A percentile compares a stretch with the other conserved stretches of the same genome.
Conservation (phyloP, 2,888 invertebrate species). For the Erebia epiphron region DNA sequence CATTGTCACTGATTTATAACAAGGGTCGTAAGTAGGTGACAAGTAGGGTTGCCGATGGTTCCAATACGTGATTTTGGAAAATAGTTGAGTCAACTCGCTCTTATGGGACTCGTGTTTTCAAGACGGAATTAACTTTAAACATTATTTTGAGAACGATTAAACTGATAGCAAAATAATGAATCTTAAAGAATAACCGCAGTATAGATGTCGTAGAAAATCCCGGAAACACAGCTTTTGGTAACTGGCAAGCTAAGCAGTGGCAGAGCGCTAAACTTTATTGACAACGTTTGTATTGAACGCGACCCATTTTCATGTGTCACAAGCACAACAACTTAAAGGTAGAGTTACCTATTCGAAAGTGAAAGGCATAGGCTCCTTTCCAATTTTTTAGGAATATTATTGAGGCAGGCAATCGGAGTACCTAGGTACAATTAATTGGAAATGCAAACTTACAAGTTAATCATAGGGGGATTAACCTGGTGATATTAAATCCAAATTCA, state of each 20-base stretch:
- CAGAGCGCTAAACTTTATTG: conserved; percentile 8
- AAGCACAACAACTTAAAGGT: conserved; percentile 8
- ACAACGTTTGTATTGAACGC: not conserved
- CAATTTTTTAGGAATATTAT: not conserved
- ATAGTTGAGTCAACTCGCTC: not conserved
- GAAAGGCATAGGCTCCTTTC: conserved; percentile 1
- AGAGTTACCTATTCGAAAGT: not conserved
- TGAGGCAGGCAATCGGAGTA: not conserved
- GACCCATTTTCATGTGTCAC: conserved; percentile 7
- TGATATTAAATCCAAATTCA: not conserved
- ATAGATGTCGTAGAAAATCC: not conserved
- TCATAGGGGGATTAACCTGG: no score
- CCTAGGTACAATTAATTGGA: no score
- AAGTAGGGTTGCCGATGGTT: not conserved
- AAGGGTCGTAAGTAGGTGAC: conserved; percentile 2
- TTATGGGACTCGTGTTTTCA: no score
- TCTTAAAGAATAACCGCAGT: no score
- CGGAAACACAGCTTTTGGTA: not conserved
- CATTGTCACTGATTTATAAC: conserved; percentile 11
- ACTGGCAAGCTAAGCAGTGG: not conserved
- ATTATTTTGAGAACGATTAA: no score
- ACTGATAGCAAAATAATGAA: no score
- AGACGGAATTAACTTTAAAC: no score
- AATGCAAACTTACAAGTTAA: no score
- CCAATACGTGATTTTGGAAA: not conserved